Percentiles rank a stretch among this genome's conserved stretches.
These are phyloP conservation scores for Sinocyclocheilus anophthalmus DNA, from an alignment of 2,113 vertebrate genomes.

Conservation along the genomic window DNA sequence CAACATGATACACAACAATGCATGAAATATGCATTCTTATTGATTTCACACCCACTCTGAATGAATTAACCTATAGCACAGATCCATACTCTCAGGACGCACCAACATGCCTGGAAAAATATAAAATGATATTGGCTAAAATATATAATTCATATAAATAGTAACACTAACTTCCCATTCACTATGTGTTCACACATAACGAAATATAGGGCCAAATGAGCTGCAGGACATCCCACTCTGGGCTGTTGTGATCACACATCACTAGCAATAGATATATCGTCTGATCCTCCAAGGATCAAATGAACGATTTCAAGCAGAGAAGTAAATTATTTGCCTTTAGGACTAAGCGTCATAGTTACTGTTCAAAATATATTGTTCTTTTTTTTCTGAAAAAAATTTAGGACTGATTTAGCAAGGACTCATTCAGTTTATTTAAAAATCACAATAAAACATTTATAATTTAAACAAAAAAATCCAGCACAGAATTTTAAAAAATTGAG, in stretches of 20 bases:
- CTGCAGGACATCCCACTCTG: background rate
- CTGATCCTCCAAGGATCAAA: background rate
- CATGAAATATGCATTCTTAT: slow-evolving; percentile 29
- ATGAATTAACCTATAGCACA: slow-evolving; percentile 2
- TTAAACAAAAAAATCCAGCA: too few relatives aligned
- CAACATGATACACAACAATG: background rate
- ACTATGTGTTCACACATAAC: background rate
- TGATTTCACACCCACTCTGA: slow-evolving; percentile 8
- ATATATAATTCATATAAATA: background rate
- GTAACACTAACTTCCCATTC: background rate
- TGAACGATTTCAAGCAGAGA: background rate
- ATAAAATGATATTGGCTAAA: background rate
- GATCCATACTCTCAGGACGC: background rate
- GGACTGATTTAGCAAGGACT: too few relatives aligned
- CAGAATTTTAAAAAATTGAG: too few relatives aligned
- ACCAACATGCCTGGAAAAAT: background rate
- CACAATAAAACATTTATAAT: too few relatives aligned
- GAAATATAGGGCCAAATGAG: background rate
- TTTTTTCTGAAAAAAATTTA: too few relatives aligned
- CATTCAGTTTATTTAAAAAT: too few relatives aligned
- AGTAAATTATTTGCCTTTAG: background rate
- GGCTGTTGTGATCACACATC: background rate
- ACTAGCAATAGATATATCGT: background rate
- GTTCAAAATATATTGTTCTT: too few relatives aligned
- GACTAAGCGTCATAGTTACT: background rate